Conservation (phyloP, 2,113 vertebrate species). For the Elanus axillaris region DNA sequence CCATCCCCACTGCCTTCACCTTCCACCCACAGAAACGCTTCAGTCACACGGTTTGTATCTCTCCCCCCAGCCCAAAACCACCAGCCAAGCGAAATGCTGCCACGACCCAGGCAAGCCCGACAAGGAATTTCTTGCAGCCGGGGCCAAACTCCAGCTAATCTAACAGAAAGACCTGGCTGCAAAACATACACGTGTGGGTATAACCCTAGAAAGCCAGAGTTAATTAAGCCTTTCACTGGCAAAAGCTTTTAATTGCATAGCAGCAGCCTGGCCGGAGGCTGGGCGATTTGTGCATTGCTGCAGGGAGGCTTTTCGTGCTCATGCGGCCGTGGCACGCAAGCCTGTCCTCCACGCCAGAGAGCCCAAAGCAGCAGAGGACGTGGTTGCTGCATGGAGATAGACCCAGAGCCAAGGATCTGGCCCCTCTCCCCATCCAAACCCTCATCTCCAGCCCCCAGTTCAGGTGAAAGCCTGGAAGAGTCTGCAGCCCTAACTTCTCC, state of each 20-base stretch:
- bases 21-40: not conserved
- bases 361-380: not conserved
- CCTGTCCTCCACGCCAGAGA: accelerated
- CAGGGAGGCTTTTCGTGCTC: not conserved
- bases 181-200: not conserved
- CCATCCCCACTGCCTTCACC: not conserved
- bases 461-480: not conserved
- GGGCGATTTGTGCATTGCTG: not conserved
- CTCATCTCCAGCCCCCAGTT: not conserved
- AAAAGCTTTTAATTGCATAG: conserved; percentile 34
- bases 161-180: not conserved
- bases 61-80: not conserved
- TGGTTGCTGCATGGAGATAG: accelerated
- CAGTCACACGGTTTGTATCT: not conserved
- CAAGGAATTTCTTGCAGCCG: not conserved
- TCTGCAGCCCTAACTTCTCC: not conserved
- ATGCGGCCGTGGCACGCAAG: accelerated
- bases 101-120: not conserved
- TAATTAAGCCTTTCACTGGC: conserved; percentile 56
- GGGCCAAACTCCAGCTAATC: not conserved
- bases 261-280: not conserved
- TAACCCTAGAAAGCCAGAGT: not conserved
- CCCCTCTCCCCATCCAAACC: not conserved
- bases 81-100: not conserved
- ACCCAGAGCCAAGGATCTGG: not conserved